phyloP scores from a whole-genome alignment of 2,888 invertebrate genomes.

The Eupithecia subumbrata region DNA sequence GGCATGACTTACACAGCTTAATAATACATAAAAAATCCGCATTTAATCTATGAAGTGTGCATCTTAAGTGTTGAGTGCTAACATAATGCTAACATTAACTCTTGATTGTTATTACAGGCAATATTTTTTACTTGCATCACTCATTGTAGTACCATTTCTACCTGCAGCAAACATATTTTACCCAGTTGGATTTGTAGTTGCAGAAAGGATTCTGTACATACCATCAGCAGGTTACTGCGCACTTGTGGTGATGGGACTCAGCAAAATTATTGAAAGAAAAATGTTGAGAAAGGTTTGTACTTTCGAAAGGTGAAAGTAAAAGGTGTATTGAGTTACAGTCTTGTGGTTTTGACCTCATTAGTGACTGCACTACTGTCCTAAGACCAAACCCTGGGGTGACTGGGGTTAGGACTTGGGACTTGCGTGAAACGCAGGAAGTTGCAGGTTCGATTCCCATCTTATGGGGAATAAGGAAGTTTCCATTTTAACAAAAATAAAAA shows the following conservation, averaged over 20 bases:
- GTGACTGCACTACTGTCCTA: not conserved
- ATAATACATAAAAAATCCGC: not conserved
- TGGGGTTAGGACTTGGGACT: not conserved
- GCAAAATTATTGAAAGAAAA: constrained; percentile 51
- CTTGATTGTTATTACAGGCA: constrained; percentile 71
- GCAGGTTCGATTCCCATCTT: not conserved
- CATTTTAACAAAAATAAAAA: no score
- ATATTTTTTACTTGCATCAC: constrained; percentile 82
- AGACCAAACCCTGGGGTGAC: no score
- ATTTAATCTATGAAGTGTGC: not conserved
- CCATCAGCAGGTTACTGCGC: constrained; percentile 92
- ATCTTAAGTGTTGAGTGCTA: not conserved
- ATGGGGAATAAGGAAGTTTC: no score
- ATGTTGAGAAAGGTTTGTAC: constrained; percentile 54
- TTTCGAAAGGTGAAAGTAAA: not conserved
- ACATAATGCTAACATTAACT: not conserved
- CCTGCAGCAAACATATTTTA: constrained; percentile 94
- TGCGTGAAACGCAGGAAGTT: not conserved
- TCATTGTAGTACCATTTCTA: constrained; percentile 90
- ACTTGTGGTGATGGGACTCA: constrained; percentile 86
- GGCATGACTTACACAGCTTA: not conserved
- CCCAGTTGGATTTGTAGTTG: constrained; percentile 95
- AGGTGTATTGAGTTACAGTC: not conserved
- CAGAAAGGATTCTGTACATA: constrained; percentile 93
- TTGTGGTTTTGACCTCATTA: not conserved